Base-by-base conservation (phyloP, 1,140 invertebrate genomes). In the Pseudomyrmex concolor region DNA sequence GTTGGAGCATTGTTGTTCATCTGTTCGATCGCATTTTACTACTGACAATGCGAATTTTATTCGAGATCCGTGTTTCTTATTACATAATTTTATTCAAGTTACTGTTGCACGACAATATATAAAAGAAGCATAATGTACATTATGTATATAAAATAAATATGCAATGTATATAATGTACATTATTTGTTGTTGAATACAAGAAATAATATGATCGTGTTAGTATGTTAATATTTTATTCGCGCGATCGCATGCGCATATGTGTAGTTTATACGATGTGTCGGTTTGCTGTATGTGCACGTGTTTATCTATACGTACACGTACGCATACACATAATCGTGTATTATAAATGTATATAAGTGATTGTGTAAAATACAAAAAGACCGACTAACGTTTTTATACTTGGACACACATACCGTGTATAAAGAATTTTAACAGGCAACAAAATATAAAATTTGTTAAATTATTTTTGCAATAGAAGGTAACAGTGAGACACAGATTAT, bases 61-160 rank as follows among this genome's bases (percentile, higher is more conserved):
- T 34, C 34, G 34, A 51, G 12, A 64, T 9, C 10, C 3, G 34
- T 22, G 13, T 76, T 64, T 1, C 50, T 51, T 1, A 48, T 45
- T 43, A 72, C 13, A 43, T 19, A 12, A 72, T 50, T 73, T 80
- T 48, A 17, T 50, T 62, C 34, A 72, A 72, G 17, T 60, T 60
- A 43, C 62, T 72, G 48, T 72, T 60, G 50, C 19, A 22, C 45
- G n/a, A 70, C n/a, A 70, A 15, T 68, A 34, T 34, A 34, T 67
- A 25, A 80, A 50, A 57, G 2, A 67, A 13, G 5, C 0, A 34
- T 57, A 68, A 51, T 22, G 17, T 34, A 68, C 12, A 51, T 19
- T 45, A 25, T 59, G 1, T 48, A 22, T 60, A 57, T 34, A 34
- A 34, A 34, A 34, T 34, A 34, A 34, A 34, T 34, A 34, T 34